A percentile compares a stretch with the other conserved stretches of the same genome.
phyloP scores from a whole-genome alignment of 37 sponge, comb jelly and placozoan species.

The Cliona cf. orientalis region DNA sequence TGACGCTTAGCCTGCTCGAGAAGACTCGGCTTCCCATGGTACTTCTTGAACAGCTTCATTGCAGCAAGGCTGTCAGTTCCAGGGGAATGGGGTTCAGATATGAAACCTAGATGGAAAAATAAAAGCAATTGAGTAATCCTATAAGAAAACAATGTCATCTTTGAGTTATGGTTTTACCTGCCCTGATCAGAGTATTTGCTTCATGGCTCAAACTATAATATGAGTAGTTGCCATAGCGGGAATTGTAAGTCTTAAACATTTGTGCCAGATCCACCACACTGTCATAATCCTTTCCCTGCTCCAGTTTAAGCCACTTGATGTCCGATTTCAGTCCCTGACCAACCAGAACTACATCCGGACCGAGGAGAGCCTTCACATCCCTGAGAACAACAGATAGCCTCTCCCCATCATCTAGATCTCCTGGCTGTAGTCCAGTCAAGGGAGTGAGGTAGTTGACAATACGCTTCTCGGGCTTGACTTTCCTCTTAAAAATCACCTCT shows the following conservation, averaged over 20 bases:
- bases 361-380: constrained; percentile 41
- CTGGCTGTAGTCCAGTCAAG: constrained; percentile 36
- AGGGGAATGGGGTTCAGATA: constrained; percentile 27
- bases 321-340: constrained; percentile 48
- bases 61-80: constrained; percentile 25
- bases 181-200: constrained; percentile 34
- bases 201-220: constrained; percentile 47
- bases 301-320: constrained; percentile 52
- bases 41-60: constrained; percentile 43
- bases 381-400: constrained; percentile 17
- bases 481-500: constrained; percentile 16
- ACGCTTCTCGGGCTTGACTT: constrained; percentile 23
- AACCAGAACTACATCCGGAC: constrained; percentile 44
- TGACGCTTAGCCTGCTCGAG: constrained; percentile 20
- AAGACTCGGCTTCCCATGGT: constrained; percentile 11
- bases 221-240: constrained; percentile 30
- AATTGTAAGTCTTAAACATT: constrained; percentile 55
- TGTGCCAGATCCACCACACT: constrained; percentile 37
- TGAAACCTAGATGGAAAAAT: constrained; percentile 6
- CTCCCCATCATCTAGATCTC: constrained; percentile 39
- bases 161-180: constrained; percentile 30
- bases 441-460: constrained; percentile 57
- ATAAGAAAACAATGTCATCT: constrained; percentile 10
- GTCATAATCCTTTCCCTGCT: constrained; percentile 25
- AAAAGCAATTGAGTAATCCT: constrained; percentile 12